Evolutionary conservation across 2,797 vertebrate genomes (phyloP), one percentile per base, ranked within the genome.

Genomic region (Cacajao melanocephalus): DNA sequence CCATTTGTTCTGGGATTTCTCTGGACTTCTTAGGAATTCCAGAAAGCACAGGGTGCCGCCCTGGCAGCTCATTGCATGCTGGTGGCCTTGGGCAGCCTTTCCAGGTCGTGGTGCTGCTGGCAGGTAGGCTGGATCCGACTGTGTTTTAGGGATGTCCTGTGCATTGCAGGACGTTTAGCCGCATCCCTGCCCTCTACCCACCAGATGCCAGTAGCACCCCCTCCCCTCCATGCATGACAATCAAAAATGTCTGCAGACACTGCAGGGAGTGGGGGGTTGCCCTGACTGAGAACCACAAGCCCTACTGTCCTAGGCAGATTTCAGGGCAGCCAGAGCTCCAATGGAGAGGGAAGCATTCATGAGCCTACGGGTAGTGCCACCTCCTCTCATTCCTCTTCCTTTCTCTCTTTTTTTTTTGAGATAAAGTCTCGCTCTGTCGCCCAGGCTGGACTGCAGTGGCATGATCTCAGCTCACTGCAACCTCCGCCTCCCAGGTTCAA

Each of bases 51-150:
- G 1, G 3, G n/a, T 13, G 2, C 44, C 2, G 9, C 81, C 22
- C 41, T 33, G 3, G 19, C 0, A n/a, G 48, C 2, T 48, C 36
- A 24, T 3, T 33, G 6, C 12, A 1, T 5, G n/a, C n/a, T 10
- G 36, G 7, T 58, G 33, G 41, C 36, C 44, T 41, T 0, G 0
- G 61, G 30, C 7, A 79, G 30, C 52, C 33, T 93, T 78, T 55
- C 46, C 70, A 36, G 26, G 36, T 2, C 0, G 5, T 3, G 0
- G 24, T 7, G 0, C 84, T 28, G 26, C 33, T n/a, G 72, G 33
- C 26, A 12, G 2, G 17, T 2, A 14, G 36, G 57, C 41, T 5
- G 0, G 7, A 19, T 11, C 11, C 5, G 6, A 4, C 28, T 20
- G 22, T 4, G 7, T 15, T 15, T 36, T 4, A n/a, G 50, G 19